phyloP scores from a whole-genome alignment of 2,797 vertebrate species.

The Sebastes miniatus region DNA sequence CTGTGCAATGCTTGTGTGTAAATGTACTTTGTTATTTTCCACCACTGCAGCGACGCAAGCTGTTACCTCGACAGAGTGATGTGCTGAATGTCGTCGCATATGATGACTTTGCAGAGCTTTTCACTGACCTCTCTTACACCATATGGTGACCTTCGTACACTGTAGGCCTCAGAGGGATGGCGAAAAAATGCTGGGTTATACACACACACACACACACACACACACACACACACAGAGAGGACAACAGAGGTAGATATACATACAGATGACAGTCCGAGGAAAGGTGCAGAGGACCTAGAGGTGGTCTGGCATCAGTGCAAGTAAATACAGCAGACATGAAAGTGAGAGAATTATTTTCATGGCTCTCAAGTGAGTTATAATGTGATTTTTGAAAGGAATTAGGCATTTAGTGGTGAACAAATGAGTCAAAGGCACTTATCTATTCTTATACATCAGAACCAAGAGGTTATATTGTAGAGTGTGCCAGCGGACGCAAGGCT shows the following conservation, averaged over 20 bases:
- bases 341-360: neutral
- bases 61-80: conserved; percentile 8
- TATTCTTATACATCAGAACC: neutral
- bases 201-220: too few relatives aligned
- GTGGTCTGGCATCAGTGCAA: neutral
- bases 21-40: neutral
- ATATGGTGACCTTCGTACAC: conserved; percentile 66
- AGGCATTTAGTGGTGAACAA: neutral
- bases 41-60: neutral
- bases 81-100: conserved; percentile 37
- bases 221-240: conserved; percentile 16
- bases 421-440: neutral
- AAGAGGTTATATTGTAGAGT: neutral
- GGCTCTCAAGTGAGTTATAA: neutral
- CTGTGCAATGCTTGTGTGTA: neutral
- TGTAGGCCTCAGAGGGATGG: conserved; percentile 33
- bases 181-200: conserved; percentile 13
- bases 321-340: neutral
- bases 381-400: neutral
- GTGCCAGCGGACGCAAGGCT: neutral
- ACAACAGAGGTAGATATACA: conserved; percentile 27
- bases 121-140: conserved; percentile 33
- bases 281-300: neutral
- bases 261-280: neutral
- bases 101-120: conserved; percentile 56